These are phyloP conservation scores for Turritopsis dohrnii DNA, from an alignment of 30 jellyfish, hydroid and myxozoan genomes.

Conservation along the genomic window DNA sequence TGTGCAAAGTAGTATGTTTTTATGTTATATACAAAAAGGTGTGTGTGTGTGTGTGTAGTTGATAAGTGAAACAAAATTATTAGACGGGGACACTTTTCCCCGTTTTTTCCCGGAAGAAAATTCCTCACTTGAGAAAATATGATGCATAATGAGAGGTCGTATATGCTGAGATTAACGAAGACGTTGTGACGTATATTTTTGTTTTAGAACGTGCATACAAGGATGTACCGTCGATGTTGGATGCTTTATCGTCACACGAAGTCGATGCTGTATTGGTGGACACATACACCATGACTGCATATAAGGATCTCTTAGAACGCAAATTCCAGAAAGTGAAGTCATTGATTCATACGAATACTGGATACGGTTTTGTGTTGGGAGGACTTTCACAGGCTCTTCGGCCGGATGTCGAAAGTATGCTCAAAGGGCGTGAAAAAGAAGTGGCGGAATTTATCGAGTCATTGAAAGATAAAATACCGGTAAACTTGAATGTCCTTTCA, in stretches of 20 bases:
- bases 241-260: background rate
- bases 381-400: constrained; percentile 17
- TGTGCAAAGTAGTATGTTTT: too few species aligned
- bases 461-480: constrained; percentile 16
- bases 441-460: background rate
- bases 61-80: too few species aligned
- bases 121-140: too few species aligned
- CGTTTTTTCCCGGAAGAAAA: too few species aligned
- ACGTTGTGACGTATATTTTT: background rate
- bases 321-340: constrained; percentile 4
- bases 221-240: constrained; percentile 3
- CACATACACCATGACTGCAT: background rate
- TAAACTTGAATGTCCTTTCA: background rate
- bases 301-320: background rate
- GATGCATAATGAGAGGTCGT: too few species aligned
- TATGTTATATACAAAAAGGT: too few species aligned
- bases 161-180: too few species aligned
- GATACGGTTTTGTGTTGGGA: constrained; percentile 27
- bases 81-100: too few species aligned
- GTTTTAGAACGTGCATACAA: constrained; percentile 10
- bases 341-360: constrained; percentile 22
- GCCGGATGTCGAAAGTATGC: constrained; percentile 11
- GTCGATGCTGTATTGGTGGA: constrained; percentile 33
- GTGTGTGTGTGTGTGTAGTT: too few species aligned
- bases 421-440: constrained; percentile 5